Evolutionary conservation across 1,140 invertebrate genomes (phyloP), one percentile per base, ranked within the genome.

Genomic region (Monomorium pharaonis): DNA sequence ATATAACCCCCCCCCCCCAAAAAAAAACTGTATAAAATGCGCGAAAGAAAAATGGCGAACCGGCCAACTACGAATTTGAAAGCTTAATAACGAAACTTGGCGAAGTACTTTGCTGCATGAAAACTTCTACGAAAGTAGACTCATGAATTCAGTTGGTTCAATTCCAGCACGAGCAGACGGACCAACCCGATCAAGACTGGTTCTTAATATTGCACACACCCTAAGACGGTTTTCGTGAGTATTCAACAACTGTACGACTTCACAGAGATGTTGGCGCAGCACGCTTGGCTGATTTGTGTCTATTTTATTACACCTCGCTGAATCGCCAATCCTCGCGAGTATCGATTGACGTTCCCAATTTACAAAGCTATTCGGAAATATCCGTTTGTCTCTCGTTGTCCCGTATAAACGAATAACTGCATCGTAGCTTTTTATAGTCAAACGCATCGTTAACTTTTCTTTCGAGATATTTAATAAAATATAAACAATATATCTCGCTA

Each of bases 101-200:
- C 51, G 58, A 85, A 84, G 75, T 27, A 54, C 85, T 86, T 47
- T 16, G 81, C 12, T 58, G 62, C 33, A 9, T n/a, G 37, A 30
- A 70, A 89, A 86, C 16, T 86, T 89, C 16, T n/a, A 30, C n/a
- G 49, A 81, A 89, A 90, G 78, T 85, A 88, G 77, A 75, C 85
- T 85, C 85, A 76, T 77, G 85, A 90, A 90, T 90, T 85, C 58
- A 60, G 70, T 60, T 84, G 80, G 67, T 89, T 76, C 88, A 89
- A 88, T 89, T 84, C 51, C 27, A 56, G 67, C 44, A 18, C 27
- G 33, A 33, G 30, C 56, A 30, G 72, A 27, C 18, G 12, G 54
- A 58, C 49, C n/a, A 16, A 70, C 56, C 4, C 24, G 33, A 74
- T 42, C 33, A 51, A 24, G 47, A 60, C 16, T 65, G 37, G 14